These are phyloP conservation scores for Eulemur macaco DNA, from an alignment of 2,113 vertebrate species.

Conservation along the genomic window DNA sequence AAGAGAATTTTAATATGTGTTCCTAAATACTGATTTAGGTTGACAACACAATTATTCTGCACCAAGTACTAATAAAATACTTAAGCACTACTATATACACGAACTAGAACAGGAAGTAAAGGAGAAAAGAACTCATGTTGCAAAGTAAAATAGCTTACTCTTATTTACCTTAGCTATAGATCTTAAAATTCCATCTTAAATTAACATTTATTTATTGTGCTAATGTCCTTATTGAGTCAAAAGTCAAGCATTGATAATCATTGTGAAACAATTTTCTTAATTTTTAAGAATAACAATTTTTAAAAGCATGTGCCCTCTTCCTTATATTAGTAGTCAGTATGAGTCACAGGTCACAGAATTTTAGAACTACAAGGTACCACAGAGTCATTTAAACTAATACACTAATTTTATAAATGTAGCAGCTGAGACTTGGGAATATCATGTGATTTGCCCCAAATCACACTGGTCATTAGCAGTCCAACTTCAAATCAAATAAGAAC, in stretches of 20 bases:
- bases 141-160: conserved; percentile 33
- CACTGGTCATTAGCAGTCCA: background rate
- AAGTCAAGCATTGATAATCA: background rate
- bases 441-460: background rate
- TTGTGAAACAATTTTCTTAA: background rate
- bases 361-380: background rate
- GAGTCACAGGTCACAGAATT: background rate
- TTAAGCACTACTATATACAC: background rate
- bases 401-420: background rate
- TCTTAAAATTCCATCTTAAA: background rate
- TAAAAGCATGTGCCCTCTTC: background rate
- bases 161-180: background rate
- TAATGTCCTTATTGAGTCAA: background rate
- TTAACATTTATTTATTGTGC: conserved; percentile 15
- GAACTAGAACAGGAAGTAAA: background rate
- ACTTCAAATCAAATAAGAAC: background rate
- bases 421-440: background rate
- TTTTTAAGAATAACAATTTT: conserved; percentile 45
- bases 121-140: background rate
- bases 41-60: background rate
- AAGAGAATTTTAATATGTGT: conserved; percentile 15
- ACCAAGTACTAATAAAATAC: conserved; percentile 30
- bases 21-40: conserved; percentile 40
- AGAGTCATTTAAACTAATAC: background rate
- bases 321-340: background rate